Conservation (phyloP, 2,888 invertebrate species). For the Yponomeuta cagnagella region DNA sequence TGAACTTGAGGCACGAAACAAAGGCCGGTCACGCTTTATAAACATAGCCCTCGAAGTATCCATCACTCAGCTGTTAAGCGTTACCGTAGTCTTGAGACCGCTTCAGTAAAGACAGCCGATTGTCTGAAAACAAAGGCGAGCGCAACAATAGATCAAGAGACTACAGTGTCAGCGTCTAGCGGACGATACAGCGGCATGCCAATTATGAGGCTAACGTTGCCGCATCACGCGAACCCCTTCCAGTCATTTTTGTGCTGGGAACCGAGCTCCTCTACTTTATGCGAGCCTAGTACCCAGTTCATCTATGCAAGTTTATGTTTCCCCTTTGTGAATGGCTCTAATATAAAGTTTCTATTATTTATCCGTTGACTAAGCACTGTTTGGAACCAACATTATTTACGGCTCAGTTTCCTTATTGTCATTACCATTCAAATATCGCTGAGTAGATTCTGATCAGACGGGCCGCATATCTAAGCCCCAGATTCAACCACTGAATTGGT, state of each 20-base stretch:
- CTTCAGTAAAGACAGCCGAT: constrained; percentile 57
- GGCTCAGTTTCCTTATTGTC: neutral
- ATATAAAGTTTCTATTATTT: neutral
- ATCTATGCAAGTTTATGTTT: constrained; percentile 66
- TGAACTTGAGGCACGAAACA: constrained; percentile 38
- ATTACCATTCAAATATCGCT: neutral
- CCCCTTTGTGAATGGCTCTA: constrained; percentile 34
- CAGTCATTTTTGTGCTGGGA: constrained; percentile 55
- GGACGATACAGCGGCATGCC: constrained; percentile 47
- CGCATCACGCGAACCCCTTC: constrained; percentile 48
- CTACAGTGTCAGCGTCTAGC: constrained; percentile 48
- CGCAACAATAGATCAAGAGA: constrained; percentile 39
- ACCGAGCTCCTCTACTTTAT: constrained; percentile 52
- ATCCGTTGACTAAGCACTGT: neutral
- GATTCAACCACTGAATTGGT: constrained; percentile 27
- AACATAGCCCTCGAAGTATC: constrained; percentile 47
- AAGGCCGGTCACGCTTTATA: constrained; percentile 35
- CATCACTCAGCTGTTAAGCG: constrained; percentile 38
- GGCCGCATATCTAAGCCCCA: constrained; percentile 7
- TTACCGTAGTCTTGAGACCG: constrained; percentile 21
- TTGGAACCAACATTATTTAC: neutral
- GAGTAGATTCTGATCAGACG: neutral
- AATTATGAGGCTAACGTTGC: constrained; percentile 63
- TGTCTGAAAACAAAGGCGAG: constrained; percentile 64
- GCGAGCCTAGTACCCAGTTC: constrained; percentile 42